Evolutionary conservation across 1,140 invertebrate genomes (phyloP).

Genomic region (Drosophila busckii): DNA sequence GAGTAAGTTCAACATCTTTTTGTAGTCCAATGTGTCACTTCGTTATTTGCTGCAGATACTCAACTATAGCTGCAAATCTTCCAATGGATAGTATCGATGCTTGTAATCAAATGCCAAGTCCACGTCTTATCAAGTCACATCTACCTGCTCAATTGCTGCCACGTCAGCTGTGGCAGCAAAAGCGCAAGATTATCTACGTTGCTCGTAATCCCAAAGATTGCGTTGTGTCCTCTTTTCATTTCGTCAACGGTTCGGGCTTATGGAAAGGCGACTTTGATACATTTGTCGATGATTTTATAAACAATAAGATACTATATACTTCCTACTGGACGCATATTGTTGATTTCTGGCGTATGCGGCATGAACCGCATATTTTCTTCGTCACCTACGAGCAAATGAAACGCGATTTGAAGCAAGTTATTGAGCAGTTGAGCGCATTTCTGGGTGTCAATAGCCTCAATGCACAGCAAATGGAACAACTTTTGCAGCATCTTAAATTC

Average conservation of each 20-base stretch:
- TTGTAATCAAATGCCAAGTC: conserved; percentile 2
- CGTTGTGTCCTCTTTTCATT: conserved; percentile 19
- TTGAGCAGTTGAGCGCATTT: conserved; percentile 4
- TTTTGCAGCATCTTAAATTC: conserved; percentile 16
- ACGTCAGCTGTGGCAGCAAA: conserved; percentile 3
- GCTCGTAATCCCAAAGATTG: conserved; percentile 37
- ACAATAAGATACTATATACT: neutral
- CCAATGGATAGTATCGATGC: neutral
- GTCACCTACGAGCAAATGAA: conserved; percentile 33
- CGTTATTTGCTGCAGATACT: neutral
- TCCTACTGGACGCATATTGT: conserved; percentile 27
- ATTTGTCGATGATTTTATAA: conserved; percentile 3
- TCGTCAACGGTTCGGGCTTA: neutral
- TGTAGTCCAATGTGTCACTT: neutral
- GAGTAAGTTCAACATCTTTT: conserved; percentile 58
- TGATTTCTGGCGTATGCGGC: conserved; percentile 29
- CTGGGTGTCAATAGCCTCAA: conserved; percentile 1
- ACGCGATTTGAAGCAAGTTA: conserved; percentile 2
- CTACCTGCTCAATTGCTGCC: conserved; percentile 27
- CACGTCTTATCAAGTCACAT: conserved; percentile 27
- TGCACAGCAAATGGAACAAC: conserved; percentile 9
- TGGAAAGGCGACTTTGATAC: conserved; percentile 7
- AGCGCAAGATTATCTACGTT: conserved; percentile 26
- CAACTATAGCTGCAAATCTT: neutral
- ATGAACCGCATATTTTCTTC: conserved; percentile 22